A percentile compares a stretch with the other conserved stretches of the same genome.
Conservation (phyloP, 2,113 vertebrate species). For the Siniperca knerii region DNA sequence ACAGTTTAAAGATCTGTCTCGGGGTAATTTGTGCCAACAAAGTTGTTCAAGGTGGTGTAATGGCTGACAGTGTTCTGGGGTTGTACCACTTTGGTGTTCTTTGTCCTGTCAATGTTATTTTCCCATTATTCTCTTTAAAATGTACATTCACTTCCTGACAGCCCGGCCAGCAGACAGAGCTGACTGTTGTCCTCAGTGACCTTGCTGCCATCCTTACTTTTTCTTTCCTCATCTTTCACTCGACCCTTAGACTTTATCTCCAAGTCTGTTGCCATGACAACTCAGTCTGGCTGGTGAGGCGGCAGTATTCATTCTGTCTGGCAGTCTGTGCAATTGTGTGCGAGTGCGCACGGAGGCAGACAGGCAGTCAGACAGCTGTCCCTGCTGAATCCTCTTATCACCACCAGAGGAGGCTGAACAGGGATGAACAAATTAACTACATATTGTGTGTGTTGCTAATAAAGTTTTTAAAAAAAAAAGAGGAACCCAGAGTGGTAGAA, state of each 20-base stretch:
- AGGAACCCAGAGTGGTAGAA: no score
- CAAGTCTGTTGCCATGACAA: conserved; percentile 75
- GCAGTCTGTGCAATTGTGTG: conserved; percentile 12
- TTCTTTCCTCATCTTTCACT: conserved; percentile 40
- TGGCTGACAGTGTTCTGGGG: neutral
- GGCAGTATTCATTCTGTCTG: conserved; percentile 42
- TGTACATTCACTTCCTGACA: neutral
- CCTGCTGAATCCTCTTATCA: conserved; percentile 69
- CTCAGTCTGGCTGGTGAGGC: conserved; percentile 58
- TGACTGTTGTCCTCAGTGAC: conserved; percentile 16
- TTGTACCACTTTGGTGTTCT: neutral
- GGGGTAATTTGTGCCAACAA: neutral
- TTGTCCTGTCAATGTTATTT: neutral
- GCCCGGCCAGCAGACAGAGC: neutral
- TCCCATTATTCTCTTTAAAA: neutral
- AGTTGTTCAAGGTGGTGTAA: neutral
- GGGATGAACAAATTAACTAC: conserved; percentile 59
- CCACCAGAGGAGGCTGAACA: conserved; percentile 65
- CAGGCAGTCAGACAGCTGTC: conserved; percentile 50
- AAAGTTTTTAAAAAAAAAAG: neutral
- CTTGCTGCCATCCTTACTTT: conserved; percentile 5
- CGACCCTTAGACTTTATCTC: conserved; percentile 60
- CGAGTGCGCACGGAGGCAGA: conserved; percentile 10
- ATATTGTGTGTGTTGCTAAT: conserved; percentile 32
- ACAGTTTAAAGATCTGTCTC: neutral